Evolutionary conservation across 2,113 vertebrate genomes (phyloP).

Genomic region (Lipotes vexillifer): DNA sequence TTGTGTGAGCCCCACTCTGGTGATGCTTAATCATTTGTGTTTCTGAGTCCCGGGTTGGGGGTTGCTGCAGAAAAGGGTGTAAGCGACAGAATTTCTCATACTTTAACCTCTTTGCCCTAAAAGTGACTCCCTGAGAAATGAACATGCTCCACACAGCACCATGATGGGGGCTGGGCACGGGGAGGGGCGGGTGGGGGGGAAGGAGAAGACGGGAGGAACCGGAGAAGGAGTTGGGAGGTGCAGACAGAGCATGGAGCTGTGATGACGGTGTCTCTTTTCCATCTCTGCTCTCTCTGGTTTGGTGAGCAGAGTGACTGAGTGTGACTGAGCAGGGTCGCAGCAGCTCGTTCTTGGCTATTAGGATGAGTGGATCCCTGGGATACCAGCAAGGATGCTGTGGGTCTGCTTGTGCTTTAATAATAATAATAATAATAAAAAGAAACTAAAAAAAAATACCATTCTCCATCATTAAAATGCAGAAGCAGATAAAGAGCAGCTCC

Average conservation of each 20-base stretch:
- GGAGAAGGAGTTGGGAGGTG: fast-evolving
- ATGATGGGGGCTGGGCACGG: not conserved
- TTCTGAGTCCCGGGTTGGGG: not conserved
- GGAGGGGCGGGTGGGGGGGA: fast-evolving
- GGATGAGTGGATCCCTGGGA: conserved; percentile 8
- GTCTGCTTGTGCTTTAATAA: not conserved
- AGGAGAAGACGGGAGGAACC: not conserved
- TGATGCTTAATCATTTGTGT: not conserved
- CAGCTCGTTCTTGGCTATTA: not conserved
- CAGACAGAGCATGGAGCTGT: not conserved
- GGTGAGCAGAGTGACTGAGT: not conserved
- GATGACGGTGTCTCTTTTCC: not conserved
- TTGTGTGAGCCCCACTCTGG: not conserved
- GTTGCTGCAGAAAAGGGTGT: not conserved
- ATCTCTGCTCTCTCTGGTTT: not conserved
- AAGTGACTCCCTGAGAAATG: not conserved
- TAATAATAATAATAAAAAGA: not conserved
- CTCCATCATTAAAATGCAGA: conserved; percentile 52
- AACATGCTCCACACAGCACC: not conserved
- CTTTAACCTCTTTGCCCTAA: not conserved
- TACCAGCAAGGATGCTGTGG: not conserved
- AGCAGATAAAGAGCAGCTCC: conserved; percentile 55
- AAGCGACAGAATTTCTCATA: not conserved
- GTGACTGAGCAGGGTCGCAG: not conserved
- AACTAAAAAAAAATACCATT: conserved; percentile 36